These are phyloP conservation scores for Zaprionus africanus DNA, from an alignment of 1,140 invertebrate species.

Conservation along the genomic window DNA sequence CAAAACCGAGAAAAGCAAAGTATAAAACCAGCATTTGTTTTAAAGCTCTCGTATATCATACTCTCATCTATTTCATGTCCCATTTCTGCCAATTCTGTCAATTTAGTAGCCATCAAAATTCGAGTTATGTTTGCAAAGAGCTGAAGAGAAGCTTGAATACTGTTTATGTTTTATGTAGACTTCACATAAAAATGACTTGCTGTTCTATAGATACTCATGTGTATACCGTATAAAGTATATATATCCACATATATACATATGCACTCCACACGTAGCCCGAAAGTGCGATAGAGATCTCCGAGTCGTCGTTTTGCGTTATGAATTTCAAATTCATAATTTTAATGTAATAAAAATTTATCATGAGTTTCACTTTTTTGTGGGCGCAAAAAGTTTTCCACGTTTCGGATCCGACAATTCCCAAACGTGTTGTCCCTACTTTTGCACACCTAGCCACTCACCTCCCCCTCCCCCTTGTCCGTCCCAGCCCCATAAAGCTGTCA, in stretches of 20 bases:
- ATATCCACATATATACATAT: neutral
- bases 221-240: neutral
- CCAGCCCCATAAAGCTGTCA: conserved; percentile 8
- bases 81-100: neutral
- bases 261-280: neutral
- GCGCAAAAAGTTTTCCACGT: conserved; percentile 32
- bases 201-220: neutral
- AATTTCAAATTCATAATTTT: conserved; percentile 49
- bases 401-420: conserved; percentile 35
- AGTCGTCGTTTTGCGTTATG: conserved; percentile 20
- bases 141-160: neutral
- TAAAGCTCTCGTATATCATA: neutral
- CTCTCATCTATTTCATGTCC: neutral
- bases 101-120: neutral
- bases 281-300: conserved; percentile 10
- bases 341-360: conserved; percentile 44
- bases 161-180: neutral
- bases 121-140: neutral
- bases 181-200: neutral
- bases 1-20: neutral
- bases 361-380: conserved; percentile 38
- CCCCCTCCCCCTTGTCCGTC: no score
- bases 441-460: neutral
- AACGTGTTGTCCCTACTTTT: conserved; percentile 34
- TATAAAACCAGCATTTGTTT: neutral